Conservation (phyloP, 2,888 invertebrate species). For the Erebia ligea region DNA sequence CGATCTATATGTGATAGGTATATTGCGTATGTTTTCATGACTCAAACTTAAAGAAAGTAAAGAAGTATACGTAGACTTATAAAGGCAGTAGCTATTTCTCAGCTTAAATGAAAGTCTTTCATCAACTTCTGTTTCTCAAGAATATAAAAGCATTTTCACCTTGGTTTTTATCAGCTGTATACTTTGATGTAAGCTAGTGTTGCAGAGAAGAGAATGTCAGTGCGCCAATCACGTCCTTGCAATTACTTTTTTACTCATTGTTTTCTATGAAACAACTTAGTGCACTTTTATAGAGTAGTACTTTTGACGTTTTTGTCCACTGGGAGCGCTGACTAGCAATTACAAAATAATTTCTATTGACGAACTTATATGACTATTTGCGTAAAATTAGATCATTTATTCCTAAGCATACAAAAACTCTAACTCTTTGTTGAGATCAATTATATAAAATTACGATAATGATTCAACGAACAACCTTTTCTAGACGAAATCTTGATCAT, state of each 20-base stretch:
- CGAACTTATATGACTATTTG: too few relatives aligned
- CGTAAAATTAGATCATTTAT: neutral
- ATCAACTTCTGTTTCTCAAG: conserved; percentile 24
- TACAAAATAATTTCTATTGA: too few relatives aligned
- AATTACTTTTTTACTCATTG: conserved; percentile 22
- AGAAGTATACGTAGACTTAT: conserved; percentile 1
- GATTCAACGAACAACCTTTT: neutral
- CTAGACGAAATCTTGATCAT: neutral
- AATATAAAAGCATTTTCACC: conserved; percentile 16
- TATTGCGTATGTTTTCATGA: neutral
- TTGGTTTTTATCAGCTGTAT: conserved; percentile 1
- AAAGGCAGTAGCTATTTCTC: conserved; percentile 10
- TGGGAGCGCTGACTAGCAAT: too few relatives aligned
- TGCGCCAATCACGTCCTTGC: conserved; percentile 27
- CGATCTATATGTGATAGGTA: too few relatives aligned
- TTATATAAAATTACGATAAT: conserved; percentile 8
- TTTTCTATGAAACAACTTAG: conserved; percentile 15
- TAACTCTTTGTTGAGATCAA: neutral
- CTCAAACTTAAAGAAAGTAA: too few relatives aligned
- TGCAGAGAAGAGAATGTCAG: conserved; percentile 29
- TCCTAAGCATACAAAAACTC: neutral
- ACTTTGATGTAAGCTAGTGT: conserved; percentile 7
- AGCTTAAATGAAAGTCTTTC: conserved; percentile 21
- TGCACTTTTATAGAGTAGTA: neutral
- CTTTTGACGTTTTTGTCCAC: neutral